phyloP scores from a whole-genome alignment of 2,888 invertebrate species.

The Microctonus hyperodae region DNA sequence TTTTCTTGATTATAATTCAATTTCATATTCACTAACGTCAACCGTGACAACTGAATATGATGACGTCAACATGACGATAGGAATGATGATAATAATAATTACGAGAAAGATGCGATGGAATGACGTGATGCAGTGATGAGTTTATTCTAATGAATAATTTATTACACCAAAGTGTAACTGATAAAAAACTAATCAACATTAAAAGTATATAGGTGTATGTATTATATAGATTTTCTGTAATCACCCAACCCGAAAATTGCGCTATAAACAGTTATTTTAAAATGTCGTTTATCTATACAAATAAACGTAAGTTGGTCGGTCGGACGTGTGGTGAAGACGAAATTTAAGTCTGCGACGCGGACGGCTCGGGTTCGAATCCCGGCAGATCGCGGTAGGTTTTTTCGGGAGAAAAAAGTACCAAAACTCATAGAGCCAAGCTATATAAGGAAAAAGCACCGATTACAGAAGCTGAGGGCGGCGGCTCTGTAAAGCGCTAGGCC shows the following conservation, averaged over 20 bases:
- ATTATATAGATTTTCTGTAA: background rate
- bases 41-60: background rate
- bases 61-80: background rate
- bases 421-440: no score
- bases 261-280: constrained; percentile 28
- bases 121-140: constrained; percentile 5
- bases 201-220: background rate
- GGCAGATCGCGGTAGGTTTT: no score
- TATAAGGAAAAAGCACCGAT: no score
- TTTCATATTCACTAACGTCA: constrained; percentile 16
- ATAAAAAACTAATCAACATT: constrained; percentile 10
- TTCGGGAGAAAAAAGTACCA: no score
- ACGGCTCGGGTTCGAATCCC: no score
- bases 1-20: constrained; percentile 31
- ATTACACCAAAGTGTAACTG: background rate
- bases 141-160: background rate
- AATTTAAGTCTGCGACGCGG: no score
- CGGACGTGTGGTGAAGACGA: no score
- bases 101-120: background rate
- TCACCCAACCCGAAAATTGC: no score
- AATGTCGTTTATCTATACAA: constrained; percentile 25
- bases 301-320: no score
- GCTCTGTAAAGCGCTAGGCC: no score
- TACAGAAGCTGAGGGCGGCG: no score
- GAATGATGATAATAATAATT: background rate